These are phyloP conservation scores for Muraenolepis orangiensis DNA, from an alignment of 2,797 vertebrate species.

Conservation along the genomic window DNA sequence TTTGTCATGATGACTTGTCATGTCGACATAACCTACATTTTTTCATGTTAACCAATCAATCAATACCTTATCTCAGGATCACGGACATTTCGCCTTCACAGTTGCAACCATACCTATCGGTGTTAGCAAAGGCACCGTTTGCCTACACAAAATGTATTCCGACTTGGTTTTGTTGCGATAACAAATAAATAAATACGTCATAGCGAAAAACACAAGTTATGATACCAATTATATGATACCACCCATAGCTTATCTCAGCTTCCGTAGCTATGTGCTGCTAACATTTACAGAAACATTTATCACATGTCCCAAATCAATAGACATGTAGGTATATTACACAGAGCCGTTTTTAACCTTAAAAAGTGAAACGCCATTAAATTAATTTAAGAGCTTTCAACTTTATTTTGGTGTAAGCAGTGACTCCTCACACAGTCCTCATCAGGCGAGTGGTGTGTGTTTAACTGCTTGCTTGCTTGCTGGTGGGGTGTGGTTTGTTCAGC, in stretches of 20 bases:
- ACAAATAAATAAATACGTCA: background rate
- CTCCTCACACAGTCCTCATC: constrained; percentile 39
- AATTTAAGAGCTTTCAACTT: background rate
- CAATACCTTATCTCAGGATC: background rate
- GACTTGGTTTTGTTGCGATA: background rate
- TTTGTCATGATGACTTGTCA: too few relatives aligned
- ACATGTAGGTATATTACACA: constrained; percentile 64
- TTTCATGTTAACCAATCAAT: background rate
- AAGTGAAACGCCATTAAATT: background rate
- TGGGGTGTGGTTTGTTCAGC: background rate
- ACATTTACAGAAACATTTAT: constrained; percentile 34
- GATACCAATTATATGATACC: background rate
- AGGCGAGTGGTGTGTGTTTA: constrained; percentile 57
- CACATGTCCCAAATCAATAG: constrained; percentile 63
- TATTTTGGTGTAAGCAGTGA: constrained; percentile 52
- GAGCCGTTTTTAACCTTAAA: constrained; percentile 46
- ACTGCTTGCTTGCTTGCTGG: constrained; percentile 22
- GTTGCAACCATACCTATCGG: too few relatives aligned
- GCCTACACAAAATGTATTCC: background rate
- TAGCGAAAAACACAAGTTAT: background rate
- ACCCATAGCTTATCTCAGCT: background rate
- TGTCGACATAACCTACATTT: too few relatives aligned
- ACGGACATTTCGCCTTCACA: background rate
- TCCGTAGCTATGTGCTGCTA: background rate
- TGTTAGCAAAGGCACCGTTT: too few relatives aligned